Evolutionary conservation across 2,888 invertebrate species (phyloP), one percentile per base, ranked within the genome.

Genomic region (Oligia fasciuncula): DNA sequence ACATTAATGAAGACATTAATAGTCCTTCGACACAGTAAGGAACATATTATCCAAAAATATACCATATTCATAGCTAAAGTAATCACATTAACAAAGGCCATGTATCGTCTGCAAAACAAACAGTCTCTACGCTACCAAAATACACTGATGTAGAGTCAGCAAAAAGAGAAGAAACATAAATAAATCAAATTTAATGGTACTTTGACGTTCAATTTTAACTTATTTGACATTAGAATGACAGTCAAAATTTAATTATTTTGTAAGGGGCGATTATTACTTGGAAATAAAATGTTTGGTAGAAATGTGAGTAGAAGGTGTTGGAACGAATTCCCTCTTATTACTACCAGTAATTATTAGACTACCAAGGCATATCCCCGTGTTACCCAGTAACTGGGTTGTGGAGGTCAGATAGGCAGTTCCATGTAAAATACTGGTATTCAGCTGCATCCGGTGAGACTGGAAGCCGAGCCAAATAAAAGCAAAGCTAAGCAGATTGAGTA

Each of bases 101-200:
- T 85, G 81, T 88, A 88, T 80, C 54, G 81, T 76, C 70, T 68
- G 35, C 81, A 81, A 83, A 88, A 87, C 62, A 87, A 81, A 87
- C 71, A 68, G 78, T 62, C 29, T 49, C 69, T 74, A 79, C 77
- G 73, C 62, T 81, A 79, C 73, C 14, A 35, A 81, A 80, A 87
- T 88, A 83, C n/a, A 79, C 40, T 72, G 23, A 68, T 43, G 75
- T 79, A 80, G 0, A 23, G 76, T 65, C 23, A 54, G 68, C 65
- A 80, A 51, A 81, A 73, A 73, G 63, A 9, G 8, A 0, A 6
- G 4, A 40, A 65, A 65, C 40, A 13, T 54, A 40, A 29, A n/a
- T 35, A 17, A 77, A 40, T 40, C 65, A 65, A 62, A 54, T 40
- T 5, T 51, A 46, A 66, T 23, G 49, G 11, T 23, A 43, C 2